These are phyloP conservation scores for Kryphioiulus occultus DNA, from an alignment of 2,888 invertebrate genomes.

Conservation along the genomic window DNA sequence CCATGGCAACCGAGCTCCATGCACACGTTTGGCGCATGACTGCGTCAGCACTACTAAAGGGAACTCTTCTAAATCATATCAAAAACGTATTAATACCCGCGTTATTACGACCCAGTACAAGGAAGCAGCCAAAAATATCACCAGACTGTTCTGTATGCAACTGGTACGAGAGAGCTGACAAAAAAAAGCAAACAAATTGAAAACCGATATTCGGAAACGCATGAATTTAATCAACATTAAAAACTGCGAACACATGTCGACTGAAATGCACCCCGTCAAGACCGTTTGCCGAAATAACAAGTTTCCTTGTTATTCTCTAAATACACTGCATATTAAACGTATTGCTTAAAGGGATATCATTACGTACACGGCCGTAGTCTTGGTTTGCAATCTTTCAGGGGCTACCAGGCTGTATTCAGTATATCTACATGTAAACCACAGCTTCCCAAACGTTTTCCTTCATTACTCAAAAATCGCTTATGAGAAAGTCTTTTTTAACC, in stretches of 20 bases:
- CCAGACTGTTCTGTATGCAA: background rate
- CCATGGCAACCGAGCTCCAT: background rate
- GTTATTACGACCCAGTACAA: background rate
- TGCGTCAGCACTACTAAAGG: background rate
- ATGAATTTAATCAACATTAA: background rate
- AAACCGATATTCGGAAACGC: background rate
- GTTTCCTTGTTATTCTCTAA: too few relatives aligned
- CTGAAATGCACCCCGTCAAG: background rate
- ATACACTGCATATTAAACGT: too few relatives aligned
- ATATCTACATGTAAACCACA: too few relatives aligned
- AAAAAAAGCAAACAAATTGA: background rate
- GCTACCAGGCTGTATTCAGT: too few relatives aligned
- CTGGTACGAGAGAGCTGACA: background rate
- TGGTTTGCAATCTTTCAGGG: too few relatives aligned
- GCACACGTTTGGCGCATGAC: background rate
- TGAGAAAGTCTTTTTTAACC: too few relatives aligned
- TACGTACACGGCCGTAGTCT: too few relatives aligned
- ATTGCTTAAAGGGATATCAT: too few relatives aligned
- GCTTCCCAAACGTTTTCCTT: too few relatives aligned
- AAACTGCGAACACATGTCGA: background rate
- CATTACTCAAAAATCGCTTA: too few relatives aligned
- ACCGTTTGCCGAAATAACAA: too few relatives aligned
- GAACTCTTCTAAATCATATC: background rate
- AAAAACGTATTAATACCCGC: background rate
- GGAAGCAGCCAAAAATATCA: background rate